Conservation (phyloP, 2,888 invertebrate genomes). For the Epistrophella euchroma region DNA sequence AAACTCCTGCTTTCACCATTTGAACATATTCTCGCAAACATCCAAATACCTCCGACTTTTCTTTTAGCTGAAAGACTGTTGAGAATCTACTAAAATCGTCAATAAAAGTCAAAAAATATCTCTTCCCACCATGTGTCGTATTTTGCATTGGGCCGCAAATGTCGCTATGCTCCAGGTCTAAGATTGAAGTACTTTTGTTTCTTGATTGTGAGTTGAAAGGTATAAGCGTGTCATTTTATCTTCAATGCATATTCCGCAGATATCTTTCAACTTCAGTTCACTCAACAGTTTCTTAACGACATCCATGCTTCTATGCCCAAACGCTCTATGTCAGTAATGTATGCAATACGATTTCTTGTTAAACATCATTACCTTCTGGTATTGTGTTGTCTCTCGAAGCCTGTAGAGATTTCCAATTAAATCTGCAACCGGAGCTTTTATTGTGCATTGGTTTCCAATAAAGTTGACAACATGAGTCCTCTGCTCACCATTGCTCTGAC, state of each 20-base stretch:
- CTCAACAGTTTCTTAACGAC: neutral
- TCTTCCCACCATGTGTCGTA: too few relatives aligned
- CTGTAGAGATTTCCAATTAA: constrained; percentile 15
- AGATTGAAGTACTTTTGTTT: neutral
- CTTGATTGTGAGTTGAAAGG: neutral
- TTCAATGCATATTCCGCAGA: constrained; percentile 18
- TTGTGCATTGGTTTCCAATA: neutral
- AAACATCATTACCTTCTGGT: neutral
- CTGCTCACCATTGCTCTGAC: neutral
- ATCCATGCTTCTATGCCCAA: neutral
- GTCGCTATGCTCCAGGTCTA: neutral
- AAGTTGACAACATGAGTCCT: constrained; percentile 2
- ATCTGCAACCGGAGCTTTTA: neutral
- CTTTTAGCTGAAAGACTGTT: neutral
- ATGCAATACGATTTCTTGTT: neutral
- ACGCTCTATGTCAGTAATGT: neutral
- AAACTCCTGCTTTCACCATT: neutral
- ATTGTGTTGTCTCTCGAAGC: too few relatives aligned
- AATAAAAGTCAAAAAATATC: too few relatives aligned
- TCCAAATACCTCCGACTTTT: neutral
- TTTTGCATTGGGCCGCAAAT: too few relatives aligned
- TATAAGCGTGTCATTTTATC: constrained; percentile 10
- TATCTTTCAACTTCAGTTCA: constrained; percentile 1
- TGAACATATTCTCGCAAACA: neutral
- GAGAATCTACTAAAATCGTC: too few relatives aligned